These are phyloP conservation scores for Pachycephus smyrnensis DNA, from an alignment of 2,888 invertebrate genomes.

Conservation along the genomic window DNA sequence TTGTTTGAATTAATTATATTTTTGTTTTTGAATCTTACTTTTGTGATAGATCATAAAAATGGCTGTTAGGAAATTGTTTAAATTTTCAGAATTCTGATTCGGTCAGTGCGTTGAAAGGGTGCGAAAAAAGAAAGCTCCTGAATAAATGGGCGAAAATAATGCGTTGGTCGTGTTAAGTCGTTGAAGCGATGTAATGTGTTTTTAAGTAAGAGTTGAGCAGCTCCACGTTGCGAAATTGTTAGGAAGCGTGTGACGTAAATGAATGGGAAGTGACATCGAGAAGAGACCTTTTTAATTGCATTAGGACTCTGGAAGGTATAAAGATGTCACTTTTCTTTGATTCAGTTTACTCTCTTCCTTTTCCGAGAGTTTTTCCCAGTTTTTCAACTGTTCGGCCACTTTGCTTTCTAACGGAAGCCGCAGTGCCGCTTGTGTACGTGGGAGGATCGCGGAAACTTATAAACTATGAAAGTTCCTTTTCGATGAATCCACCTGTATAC, in stretches of 20 bases:
- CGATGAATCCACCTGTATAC: neutral
- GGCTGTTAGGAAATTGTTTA: neutral
- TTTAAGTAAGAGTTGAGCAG: neutral
- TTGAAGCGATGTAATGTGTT: neutral
- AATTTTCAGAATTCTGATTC: neutral
- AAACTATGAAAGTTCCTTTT: conserved; percentile 45
- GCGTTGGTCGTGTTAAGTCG: neutral
- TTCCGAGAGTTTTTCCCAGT: neutral
- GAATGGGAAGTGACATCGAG: neutral
- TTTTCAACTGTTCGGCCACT: conserved; percentile 8
- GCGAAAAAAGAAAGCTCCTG: neutral
- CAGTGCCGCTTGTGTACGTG: conserved; percentile 2
- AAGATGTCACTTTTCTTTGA: neutral
- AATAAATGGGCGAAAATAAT: neutral
- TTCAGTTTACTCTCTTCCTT: neutral
- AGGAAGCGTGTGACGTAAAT: neutral
- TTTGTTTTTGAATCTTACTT: neutral
- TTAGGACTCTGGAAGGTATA: neutral
- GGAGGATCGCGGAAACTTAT: conserved; percentile 36
- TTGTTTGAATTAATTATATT: neutral
- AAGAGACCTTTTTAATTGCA: neutral
- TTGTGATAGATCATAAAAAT: neutral
- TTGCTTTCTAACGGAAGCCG: conserved; percentile 17
- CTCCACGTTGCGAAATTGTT: neutral
- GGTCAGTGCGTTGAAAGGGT: neutral